Conservation (phyloP, 2,797 vertebrate species). For the Oryzias sinensis region DNA sequence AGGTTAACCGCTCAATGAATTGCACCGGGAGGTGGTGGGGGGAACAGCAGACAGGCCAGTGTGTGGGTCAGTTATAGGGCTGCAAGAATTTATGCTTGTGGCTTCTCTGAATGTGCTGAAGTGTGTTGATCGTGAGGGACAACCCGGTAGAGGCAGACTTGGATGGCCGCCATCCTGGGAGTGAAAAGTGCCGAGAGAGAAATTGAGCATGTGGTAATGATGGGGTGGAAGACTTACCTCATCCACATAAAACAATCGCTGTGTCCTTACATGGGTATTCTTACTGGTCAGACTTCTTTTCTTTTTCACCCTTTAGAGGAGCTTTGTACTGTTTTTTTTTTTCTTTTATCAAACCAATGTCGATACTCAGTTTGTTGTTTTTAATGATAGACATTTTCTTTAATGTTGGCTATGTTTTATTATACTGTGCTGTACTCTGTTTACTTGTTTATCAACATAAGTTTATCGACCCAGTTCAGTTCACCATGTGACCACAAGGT, state of each 20-base stretch:
- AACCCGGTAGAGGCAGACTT: constrained; percentile 37
- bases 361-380: not conserved
- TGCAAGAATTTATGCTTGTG: constrained; percentile 46
- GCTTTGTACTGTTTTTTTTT: constrained; percentile 27
- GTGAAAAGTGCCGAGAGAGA: constrained; percentile 38
- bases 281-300: constrained; percentile 37
- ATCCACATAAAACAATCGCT: constrained; percentile 59
- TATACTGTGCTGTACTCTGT: no score
- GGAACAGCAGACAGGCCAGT: constrained; percentile 41
- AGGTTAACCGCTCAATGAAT: constrained; percentile 61
- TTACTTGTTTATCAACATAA: no score
- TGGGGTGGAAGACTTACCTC: constrained; percentile 62
- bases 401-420: no score
- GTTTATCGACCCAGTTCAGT: no score
- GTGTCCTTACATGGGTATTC: constrained; percentile 68
- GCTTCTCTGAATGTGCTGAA: constrained; percentile 33
- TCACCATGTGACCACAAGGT: no score
- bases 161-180: constrained; percentile 47
- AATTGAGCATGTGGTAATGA: constrained; percentile 56
- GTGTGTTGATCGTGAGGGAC: constrained; percentile 38
- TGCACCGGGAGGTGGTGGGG: constrained; percentile 3
- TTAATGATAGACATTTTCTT: no score
- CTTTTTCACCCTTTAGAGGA: constrained; percentile 36
- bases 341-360: not conserved
- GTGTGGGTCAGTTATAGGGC: constrained; percentile 49